Base-by-base conservation (phyloP, 2,888 invertebrate genomes). In the Cyclophora punctaria region DNA sequence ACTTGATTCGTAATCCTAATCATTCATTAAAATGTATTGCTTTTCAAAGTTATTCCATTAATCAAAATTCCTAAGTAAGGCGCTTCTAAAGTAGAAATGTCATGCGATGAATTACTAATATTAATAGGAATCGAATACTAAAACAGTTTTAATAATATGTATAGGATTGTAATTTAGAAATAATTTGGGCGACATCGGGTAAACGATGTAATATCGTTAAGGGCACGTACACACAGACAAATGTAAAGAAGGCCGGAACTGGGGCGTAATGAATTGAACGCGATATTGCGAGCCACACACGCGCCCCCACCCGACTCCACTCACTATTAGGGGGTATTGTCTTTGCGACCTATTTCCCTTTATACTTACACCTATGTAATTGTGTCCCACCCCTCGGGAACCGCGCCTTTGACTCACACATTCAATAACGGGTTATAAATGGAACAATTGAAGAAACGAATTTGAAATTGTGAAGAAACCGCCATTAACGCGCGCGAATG, bases 331-430 rank as follows among this genome's bases (percentile, higher is more conserved):
- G 68, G 71, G 74, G 70, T 74, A 75, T 82, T 83, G 82, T 82
- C 78, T 76, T 63, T 66, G 68, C 80, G 83, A 83, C 84, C 84
- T 73, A 83, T 75, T 79, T 83, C 71, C 76, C 64, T 5, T 37
- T 37, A 37, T 37, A 37, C 37, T 37, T 37, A 37, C 37, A 37
- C 37, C 37, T 37, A 37, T 37, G 37, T 37, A 37, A 37, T 37
- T 20, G 41, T 41, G 35, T 34, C 5, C 37, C 37, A 37, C 37
- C 37, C 37, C 37, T 37, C 5, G 20, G 20, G 20, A 20, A 20
- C 20, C 20, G 20, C 20, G 20, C 20, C 20, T 20, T 20, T 20
- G 20, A 20, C 20, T 20, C 20, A 20, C 20, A 20, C 20, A 20
- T 20, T 20, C 20, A 20, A 20, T 20, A 20, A 20, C 20, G 20